Evolutionary conservation across 2,113 vertebrate genomes (phyloP), one percentile per base, ranked within the genome.

Genomic region (Corydoras sp.): DNA sequence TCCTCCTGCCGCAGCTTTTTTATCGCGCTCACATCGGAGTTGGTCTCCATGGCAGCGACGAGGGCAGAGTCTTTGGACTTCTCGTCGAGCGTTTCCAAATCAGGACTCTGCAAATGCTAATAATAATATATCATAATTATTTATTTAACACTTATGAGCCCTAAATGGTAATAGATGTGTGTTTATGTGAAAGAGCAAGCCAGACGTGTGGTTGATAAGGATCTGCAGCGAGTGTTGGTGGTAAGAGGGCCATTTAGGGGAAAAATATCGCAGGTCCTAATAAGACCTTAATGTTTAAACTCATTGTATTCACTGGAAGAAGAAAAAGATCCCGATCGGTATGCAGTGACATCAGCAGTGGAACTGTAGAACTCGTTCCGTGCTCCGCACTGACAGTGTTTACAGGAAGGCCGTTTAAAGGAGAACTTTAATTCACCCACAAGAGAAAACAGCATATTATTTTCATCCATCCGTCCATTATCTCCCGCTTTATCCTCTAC

Each of bases 31-130:
- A 90, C 90, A 76, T 93, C 92, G 6, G 90, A 92, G 79, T 88
- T 86, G 72, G 89, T 90, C 81, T 92, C 92, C 79, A 88, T 84
- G 75, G 84, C 87, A 54, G 87, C 83, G 74, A 83, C 84, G 72
- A 87, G 88, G 73, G 90, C 76, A 10, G 90, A 83, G 85, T 97
- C 96, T 95, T 96, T 95, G 94, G 93, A 89, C 91, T 91, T 89
- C 79, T 86, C 86, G 82, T 84, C 89, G 0, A 88, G 81, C 73
- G 87, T 89, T 79, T 93, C 92, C 74, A 83, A 83, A 54, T 92
- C 90, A 55, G 89, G 89, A 81, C 89, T 90, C 97, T 99, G 89
- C 24, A 68, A 86, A 82, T 82, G 71, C 74, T 75, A 58, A 30
- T 59, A 60, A 76, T 62, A 74, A 30, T 56, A 56, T 0, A 65